These are phyloP conservation scores for Luscinia megarhynchos DNA, from an alignment of 2,797 vertebrate species.

Conservation along the genomic window DNA sequence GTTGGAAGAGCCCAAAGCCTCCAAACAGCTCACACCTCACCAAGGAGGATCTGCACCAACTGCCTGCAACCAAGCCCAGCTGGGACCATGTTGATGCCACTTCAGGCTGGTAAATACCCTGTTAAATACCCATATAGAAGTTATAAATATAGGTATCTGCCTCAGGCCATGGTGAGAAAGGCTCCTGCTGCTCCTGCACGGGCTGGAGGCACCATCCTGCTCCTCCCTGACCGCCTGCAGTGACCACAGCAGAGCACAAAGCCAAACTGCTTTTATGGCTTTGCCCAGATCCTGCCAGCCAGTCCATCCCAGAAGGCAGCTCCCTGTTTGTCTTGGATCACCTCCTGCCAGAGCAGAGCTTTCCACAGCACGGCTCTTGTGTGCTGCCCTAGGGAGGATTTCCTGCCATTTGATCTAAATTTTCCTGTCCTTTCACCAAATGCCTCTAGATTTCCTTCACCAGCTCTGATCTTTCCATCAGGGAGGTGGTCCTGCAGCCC, in stretches of 20 bases:
- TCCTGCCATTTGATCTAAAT: slow-evolving; percentile 53
- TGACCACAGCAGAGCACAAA: background rate
- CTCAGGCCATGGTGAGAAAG: background rate
- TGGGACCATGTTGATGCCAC: background rate
- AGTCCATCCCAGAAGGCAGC: background rate
- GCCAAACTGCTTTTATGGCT: background rate
- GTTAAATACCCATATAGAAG: background rate
- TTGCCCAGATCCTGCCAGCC: background rate
- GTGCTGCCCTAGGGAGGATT: background rate
- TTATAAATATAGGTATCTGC: background rate
- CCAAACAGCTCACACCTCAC: background rate
- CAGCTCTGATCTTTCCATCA: background rate
- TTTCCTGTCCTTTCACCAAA: background rate
- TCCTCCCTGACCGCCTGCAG: background rate
- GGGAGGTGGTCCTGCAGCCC: rapidly evolving
- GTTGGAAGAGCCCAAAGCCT: background rate
- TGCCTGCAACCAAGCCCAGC: background rate
- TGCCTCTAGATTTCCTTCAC: slow-evolving; percentile 4
- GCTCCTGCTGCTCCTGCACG: background rate
- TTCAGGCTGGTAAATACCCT: background rate
- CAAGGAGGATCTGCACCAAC: background rate
- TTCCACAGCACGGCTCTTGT: background rate
- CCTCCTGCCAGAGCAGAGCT: background rate
- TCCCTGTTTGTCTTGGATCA: slow-evolving; percentile 56
- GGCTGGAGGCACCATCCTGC: background rate